Evolutionary conservation across 2,888 invertebrate species (phyloP).

Genomic region (Tenthredo amoena): DNA sequence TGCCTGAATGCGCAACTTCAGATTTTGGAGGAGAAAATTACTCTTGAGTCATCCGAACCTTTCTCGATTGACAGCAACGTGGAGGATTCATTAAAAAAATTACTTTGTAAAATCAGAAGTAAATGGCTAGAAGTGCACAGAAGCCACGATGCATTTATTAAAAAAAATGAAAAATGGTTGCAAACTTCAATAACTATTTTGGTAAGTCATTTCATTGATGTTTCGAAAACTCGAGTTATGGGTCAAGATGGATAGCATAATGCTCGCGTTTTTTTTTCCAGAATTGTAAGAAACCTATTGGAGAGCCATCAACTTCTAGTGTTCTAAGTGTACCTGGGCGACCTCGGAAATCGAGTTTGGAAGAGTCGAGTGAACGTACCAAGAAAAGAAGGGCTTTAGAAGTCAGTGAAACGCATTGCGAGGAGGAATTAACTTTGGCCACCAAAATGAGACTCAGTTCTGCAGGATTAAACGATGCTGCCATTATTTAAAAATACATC

Average conservation of each 20-base stretch:
- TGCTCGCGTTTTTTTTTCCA: background rate
- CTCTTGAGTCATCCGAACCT: background rate
- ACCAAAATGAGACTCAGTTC: conserved; percentile 47
- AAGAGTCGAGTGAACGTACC: conserved; percentile 48
- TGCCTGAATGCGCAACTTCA: conserved; percentile 43
- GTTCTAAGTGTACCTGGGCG: conserved; percentile 43
- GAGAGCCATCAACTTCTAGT: background rate
- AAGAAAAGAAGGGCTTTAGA: conserved; percentile 48
- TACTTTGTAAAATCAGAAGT: conserved; percentile 1
- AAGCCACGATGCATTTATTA: too few species aligned
- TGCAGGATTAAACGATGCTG: conserved; percentile 46
- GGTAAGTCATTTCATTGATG: too few species aligned
- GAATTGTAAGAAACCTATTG: background rate
- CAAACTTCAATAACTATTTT: too few species aligned
- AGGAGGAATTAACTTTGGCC: conserved; percentile 48
- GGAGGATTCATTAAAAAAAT: conserved; percentile 17
- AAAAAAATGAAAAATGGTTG: too few species aligned
- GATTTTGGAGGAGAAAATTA: conserved; percentile 49
- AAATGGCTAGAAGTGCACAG: conserved; percentile 9
- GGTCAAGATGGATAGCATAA: too few species aligned
- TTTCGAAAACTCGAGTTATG: too few species aligned
- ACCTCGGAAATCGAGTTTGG: conserved; percentile 50
- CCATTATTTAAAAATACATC: conserved; percentile 46
- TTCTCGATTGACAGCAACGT: conserved; percentile 13
- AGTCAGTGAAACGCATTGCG: conserved; percentile 36